phyloP scores from a whole-genome alignment of 2,797 vertebrate genomes.

The Mormyrus proboscirostris region DNA sequence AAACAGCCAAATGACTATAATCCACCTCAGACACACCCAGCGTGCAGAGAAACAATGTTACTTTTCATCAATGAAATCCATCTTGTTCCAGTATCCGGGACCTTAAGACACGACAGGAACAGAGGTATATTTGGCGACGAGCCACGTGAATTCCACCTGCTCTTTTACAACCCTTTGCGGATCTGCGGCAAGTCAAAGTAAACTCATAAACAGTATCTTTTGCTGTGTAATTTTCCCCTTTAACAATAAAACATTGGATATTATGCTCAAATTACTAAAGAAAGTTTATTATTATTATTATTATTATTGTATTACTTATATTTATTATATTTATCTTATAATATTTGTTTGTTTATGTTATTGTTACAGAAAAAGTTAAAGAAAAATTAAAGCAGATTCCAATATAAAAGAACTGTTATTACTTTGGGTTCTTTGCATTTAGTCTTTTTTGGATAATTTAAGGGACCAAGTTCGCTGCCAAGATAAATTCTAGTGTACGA shows the following conservation, averaged over 20 bases:
- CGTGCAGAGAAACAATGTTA: slow-evolving; percentile 16
- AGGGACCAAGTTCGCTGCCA: not conserved
- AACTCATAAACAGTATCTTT: not conserved
- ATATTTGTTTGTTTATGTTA: not conserved
- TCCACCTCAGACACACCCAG: slow-evolving; percentile 16
- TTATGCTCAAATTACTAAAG: not conserved
- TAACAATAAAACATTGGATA: not conserved
- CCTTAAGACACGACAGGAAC: not conserved
- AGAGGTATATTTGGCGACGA: not conserved
- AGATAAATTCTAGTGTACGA: not conserved
- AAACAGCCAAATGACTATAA: slow-evolving; percentile 8
- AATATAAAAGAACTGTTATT: not conserved
- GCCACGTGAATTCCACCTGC: slow-evolving; percentile 23
- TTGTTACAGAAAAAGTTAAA: not conserved
- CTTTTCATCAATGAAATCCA: slow-evolving; percentile 27
- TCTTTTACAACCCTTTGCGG: slow-evolving; percentile 20
- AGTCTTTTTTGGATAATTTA: not conserved
- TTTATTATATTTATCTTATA: too few relatives aligned
- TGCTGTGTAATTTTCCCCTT: not conserved
- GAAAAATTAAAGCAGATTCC: not conserved
- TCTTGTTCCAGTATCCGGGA: slow-evolving; percentile 26
- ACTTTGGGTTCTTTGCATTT: not conserved
- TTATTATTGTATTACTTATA: too few relatives aligned
- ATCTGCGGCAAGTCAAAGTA: not conserved
- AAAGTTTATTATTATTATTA: not conserved